Evolutionary conservation across 2,113 vertebrate species (phyloP).

Genomic region (Bos indicus): DNA sequence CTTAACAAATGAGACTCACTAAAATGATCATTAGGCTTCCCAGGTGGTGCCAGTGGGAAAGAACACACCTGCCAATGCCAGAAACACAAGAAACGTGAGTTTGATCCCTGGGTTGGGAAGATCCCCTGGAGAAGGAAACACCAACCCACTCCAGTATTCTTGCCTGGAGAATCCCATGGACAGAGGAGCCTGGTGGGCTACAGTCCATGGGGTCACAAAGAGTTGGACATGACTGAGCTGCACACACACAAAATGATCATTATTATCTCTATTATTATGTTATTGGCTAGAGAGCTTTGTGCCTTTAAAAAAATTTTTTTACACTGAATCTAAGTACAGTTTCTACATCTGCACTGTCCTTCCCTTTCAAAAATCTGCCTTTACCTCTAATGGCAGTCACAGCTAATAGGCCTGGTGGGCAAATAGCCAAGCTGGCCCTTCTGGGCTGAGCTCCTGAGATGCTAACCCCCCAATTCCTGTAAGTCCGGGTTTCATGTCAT

Average conservation of each 20-base stretch:
- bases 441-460: neutral
- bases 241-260: neutral
- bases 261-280: neutral
- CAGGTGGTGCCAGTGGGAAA: neutral
- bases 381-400: neutral
- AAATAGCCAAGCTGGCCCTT: neutral
- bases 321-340: neutral
- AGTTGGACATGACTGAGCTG: neutral
- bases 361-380: slow-evolving; percentile 31
- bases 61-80: neutral
- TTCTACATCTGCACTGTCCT: neutral
- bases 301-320: neutral
- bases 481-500: neutral
- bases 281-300: neutral
- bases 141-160: neutral
- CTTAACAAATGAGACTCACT: neutral
- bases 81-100: neutral
- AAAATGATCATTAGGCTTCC: neutral
- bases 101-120: neutral
- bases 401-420: neutral
- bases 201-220: neutral
- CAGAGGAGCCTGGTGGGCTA: neutral
- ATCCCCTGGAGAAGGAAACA: neutral
- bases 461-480: neutral
- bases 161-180: neutral